These are phyloP conservation scores for Acropternis orthonyx DNA, from an alignment of 2,797 vertebrate species.

Conservation along the genomic window DNA sequence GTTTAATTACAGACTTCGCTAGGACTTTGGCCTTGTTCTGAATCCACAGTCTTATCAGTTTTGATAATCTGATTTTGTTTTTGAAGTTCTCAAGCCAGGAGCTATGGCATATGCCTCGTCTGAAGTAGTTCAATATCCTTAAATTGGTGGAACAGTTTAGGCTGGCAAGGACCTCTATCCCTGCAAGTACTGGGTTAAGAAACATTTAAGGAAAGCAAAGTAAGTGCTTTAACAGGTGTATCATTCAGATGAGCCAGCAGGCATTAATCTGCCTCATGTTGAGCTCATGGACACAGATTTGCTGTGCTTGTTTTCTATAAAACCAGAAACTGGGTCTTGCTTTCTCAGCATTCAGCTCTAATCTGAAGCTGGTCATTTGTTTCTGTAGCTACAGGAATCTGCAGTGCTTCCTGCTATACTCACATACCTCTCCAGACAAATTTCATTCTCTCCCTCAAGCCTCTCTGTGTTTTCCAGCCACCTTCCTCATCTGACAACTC, in stretches of 20 bases:
- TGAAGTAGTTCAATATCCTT: not conserved
- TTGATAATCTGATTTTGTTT: not conserved
- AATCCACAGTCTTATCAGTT: not conserved
- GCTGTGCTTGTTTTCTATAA: not conserved
- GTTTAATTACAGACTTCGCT: constrained; percentile 8
- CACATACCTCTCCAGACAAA: not conserved
- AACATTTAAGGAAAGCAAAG: not conserved
- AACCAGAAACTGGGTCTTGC: not conserved
- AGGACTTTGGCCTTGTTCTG: not conserved
- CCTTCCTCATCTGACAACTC: not conserved
- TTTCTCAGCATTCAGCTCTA: not conserved
- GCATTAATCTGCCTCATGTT: not conserved
- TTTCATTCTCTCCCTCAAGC: not conserved
- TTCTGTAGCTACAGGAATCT: not conserved
- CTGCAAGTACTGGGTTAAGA: not conserved
- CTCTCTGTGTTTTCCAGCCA: not conserved
- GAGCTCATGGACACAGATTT: not conserved
- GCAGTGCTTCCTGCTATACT: not conserved
- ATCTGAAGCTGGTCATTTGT: not conserved
- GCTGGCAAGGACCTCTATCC: not conserved
- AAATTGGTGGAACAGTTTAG: not conserved
- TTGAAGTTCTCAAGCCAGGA: not conserved
- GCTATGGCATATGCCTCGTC: not conserved
- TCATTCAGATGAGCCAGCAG: not conserved
- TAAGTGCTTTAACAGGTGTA: not conserved